Evolutionary conservation across 2,888 invertebrate genomes (phyloP), one percentile per base, ranked within the genome.

Genomic region (Athalia rosae): DNA sequence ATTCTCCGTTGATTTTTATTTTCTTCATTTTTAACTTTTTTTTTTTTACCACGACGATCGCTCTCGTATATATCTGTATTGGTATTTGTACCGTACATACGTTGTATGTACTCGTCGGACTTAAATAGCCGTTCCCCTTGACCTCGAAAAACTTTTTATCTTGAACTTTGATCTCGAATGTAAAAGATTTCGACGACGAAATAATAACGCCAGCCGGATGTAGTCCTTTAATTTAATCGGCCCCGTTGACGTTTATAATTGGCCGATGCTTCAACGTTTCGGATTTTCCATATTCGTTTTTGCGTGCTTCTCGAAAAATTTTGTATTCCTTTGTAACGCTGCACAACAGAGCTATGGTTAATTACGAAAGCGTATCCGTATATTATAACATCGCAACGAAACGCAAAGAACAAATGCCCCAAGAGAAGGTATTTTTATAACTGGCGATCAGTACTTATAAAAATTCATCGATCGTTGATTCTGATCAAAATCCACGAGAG

Each of bases 1-100:
- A 8, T 63, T 48, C 41, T 56, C 48, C 71, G n/a, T 67, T 48
- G 53, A 59, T 76, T 77, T 78, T 78, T 64, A 56, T 69, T 56
- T 15, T 50, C 69, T 8, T 73, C 61, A 13, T 67, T 50, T 48
- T 67, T 56, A 2, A 28, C 62, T 11, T 41, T 66, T 8, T 74
- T 50, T 62, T 69, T 48, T 13, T 78, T 62, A 43, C 41, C 47
- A 28, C 45, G 13, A 56, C 73, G 28, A 15, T 61, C 13, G 63
- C 43, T 78, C 43, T 78, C 64, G 13, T 28, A 66, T 48, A 50
- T 28, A 28, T 28, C 28, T 28, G 28, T 2, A 28, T 28, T 28
- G 28, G 28, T 28, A 28, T 28, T 28, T 2, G 28, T 28, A 28
- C 2, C 2, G 28, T 28, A 28, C 28, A 28, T 28, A 28, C 2